Conservation (phyloP, 2,113 vertebrate species). For the Hippocampus zosterae region DNA sequence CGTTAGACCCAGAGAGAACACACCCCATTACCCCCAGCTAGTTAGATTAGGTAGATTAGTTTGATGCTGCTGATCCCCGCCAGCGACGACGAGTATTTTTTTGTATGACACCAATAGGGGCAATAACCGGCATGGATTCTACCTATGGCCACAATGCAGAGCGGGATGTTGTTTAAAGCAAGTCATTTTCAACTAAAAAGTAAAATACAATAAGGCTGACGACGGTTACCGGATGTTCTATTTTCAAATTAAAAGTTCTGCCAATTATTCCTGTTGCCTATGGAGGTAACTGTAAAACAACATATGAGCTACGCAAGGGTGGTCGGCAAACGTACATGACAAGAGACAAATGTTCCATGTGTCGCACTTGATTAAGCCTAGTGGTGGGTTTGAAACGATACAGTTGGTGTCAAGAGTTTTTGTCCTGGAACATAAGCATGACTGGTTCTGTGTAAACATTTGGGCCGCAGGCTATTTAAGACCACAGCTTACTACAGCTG, state of each 20-base stretch:
- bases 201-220: too few species aligned
- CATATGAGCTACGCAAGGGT: not conserved
- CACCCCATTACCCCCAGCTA: too few species aligned
- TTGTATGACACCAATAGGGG: too few species aligned
- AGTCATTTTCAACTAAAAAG: too few species aligned
- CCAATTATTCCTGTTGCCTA: not conserved
- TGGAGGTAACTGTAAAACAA: not conserved
- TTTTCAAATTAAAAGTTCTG: too few species aligned
- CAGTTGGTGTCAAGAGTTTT: not conserved
- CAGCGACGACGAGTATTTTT: too few species aligned
- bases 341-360: not conserved
- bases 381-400: not conserved
- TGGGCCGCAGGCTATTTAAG: conserved; percentile 27
- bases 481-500: conserved; percentile 41
- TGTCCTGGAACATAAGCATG: conserved; percentile 1
- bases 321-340: not conserved
- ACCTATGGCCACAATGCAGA: too few species aligned
- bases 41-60: too few species aligned
- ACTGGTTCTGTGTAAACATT: conserved; percentile 9
- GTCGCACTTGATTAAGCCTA: not conserved
- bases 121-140: too few species aligned
- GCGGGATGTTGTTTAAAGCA: too few species aligned
- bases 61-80: too few species aligned
- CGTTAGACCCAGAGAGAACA: too few species aligned
- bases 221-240: not conserved